Percentiles rank a stretch among this genome's conserved stretches.
Conservation (phyloP, 2,797 vertebrate species). For the Phoxinus dragarum region DNA sequence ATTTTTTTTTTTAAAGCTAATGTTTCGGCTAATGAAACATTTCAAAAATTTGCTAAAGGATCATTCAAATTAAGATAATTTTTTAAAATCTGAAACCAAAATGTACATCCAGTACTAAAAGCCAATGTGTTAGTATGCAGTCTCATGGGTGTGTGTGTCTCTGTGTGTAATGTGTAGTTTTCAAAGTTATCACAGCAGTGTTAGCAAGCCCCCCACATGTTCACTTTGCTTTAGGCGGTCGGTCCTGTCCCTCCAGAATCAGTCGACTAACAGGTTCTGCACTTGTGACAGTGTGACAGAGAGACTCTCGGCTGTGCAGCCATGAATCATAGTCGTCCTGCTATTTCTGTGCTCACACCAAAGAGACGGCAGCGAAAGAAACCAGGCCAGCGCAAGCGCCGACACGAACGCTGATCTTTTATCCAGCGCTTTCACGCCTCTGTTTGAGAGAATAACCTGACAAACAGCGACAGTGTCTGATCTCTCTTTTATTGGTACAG, state of each 20-base stretch:
- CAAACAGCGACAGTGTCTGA: conserved; percentile 20
- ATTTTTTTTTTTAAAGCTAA: neutral
- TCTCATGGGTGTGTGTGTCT: neutral
- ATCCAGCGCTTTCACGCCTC: neutral
- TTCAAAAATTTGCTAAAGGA: neutral
- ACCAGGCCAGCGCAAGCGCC: neutral
- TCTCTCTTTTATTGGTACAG: conserved; percentile 25
- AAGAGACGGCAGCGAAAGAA: conserved; percentile 29
- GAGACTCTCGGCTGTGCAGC: conserved; percentile 57
- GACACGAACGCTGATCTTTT: neutral
- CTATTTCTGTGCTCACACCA: conserved; percentile 69
- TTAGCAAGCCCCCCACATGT: conserved; percentile 36
- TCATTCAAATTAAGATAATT: neutral
- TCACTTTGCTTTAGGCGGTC: conserved; percentile 35
- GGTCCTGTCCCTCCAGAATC: conserved; percentile 17
- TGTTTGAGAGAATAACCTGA: conserved; percentile 37
- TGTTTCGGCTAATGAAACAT: neutral
- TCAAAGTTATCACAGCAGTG: neutral
- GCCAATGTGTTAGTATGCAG: neutral
- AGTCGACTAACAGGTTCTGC: conserved; percentile 59
- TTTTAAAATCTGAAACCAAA: neutral
- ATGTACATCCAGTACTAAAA: neutral
- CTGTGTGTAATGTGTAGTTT: neutral
- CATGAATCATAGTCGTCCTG: conserved; percentile 72
- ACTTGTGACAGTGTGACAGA: conserved; percentile 61